Base-by-base conservation (phyloP, 2,888 invertebrate genomes). In the Abrostola triplasia region DNA sequence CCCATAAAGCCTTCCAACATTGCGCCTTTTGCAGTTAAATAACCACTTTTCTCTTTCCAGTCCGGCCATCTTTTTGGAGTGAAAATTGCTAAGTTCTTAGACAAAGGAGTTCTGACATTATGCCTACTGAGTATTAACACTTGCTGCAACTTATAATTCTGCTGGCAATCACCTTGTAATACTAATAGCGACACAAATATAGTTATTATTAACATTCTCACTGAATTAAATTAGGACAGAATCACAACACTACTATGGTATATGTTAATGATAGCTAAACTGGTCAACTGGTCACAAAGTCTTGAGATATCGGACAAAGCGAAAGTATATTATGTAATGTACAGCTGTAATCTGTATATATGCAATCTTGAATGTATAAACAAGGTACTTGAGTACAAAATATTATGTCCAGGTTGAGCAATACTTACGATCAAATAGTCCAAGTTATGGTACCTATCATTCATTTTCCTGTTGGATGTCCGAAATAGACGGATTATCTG, bases 1-100 rank as follows among this genome's bases (percentile, higher is more conserved):
- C 91, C 92, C 90, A 92, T 90, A 64, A 68, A 88, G 7, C 91
- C 89, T 86, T 92, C 92, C 10, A 92, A 70, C 5, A 86, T 24
- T 1, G 70, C 83, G 35, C 92, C 92, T 83, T 90, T 92, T 7
- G 81, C 71, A 6, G 92, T 92, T 38, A 92, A 79, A 75, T 81
- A 84, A 9, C 92, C 92, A 69, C 61, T 77, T 77, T 86, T 85
- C 60, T 90, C 86, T 9, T 83, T 84, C 90, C 90, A 92, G 24
- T 68, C 37, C 0, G 92, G 92, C 92, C 92, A 92, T 0, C 68
- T 50, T 49, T 86, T 88, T 0, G 90, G 88, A 6, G 90, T 86
- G 1, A 86, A 81, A 65, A 84, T 77, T 12, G 70, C 71, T 44
- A 92, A 79, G 59, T 86, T 81, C 71, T 84, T 81, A 9, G 90